Evolutionary conservation across 2,888 invertebrate genomes (phyloP).

Genomic region (Apotomis betuletana): DNA sequence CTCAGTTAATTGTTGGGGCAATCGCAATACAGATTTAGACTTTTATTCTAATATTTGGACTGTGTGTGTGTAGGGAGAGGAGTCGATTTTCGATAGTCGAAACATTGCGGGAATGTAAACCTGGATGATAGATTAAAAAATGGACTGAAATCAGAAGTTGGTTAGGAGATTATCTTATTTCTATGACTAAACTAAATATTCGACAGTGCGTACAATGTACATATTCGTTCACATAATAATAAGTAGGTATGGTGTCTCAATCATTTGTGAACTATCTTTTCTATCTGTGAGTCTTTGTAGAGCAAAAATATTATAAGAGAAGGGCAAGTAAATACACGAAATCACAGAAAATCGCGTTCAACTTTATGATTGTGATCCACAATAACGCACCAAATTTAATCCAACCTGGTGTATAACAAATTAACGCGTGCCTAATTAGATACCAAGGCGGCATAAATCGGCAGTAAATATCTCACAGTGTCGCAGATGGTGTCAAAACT

Average conservation of each 20-base stretch:
- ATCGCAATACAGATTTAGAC: conserved; percentile 58
- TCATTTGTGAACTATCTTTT: too few species aligned
- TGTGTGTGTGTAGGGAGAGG: conserved; percentile 51
- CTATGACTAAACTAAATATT: too few species aligned
- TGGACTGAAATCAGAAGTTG: too few species aligned
- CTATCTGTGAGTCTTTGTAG: too few species aligned
- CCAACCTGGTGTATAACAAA: conserved; percentile 43
- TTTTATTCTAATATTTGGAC: conserved; percentile 68
- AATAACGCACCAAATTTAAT: conserved; percentile 37
- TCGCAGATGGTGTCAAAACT: conserved; percentile 70
- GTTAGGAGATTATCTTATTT: too few species aligned
- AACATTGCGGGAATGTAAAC: too few species aligned
- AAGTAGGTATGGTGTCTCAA: too few species aligned
- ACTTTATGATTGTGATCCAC: conserved; percentile 28
- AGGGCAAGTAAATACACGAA: background rate
- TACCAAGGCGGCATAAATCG: conserved; percentile 65
- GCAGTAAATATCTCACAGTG: conserved; percentile 69
- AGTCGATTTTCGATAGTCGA: conserved; percentile 45
- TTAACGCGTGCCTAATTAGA: conserved; percentile 59
- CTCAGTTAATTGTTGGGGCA: conserved; percentile 74
- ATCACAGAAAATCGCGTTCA: conserved; percentile 6
- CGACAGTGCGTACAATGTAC: too few species aligned
- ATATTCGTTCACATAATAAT: too few species aligned
- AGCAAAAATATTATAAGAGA: background rate
- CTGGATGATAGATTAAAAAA: too few species aligned